Conservation (phyloP, 2,888 invertebrate genomes). For the Scaptomyza flava region DNA sequence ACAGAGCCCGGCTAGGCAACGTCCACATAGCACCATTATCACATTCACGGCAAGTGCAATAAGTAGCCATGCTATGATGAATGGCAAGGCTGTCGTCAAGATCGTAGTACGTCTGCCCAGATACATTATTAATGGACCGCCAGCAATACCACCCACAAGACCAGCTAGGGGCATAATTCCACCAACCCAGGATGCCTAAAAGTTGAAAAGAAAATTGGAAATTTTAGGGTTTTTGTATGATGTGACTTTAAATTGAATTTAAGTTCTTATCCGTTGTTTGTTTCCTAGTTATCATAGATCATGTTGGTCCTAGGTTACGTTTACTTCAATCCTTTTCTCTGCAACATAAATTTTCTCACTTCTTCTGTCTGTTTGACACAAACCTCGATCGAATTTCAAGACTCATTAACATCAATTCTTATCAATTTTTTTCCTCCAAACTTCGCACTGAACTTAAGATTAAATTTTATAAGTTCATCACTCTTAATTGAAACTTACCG, state of each 20-base stretch:
- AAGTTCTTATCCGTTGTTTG: no score
- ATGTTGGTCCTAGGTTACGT: no score
- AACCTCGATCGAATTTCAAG: no score
- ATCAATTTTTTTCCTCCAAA: neutral
- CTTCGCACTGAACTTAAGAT: neutral
- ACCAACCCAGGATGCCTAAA: slow-evolving; percentile 92
- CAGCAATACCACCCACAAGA: slow-evolving; percentile 91
- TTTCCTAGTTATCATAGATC: no score
- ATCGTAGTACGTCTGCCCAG: slow-evolving; percentile 93
- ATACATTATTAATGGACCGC: slow-evolving; percentile 93
- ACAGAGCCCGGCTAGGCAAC: slow-evolving; percentile 93
- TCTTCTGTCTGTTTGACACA: no score
- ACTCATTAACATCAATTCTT: neutral
- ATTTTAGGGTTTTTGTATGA: neutral
- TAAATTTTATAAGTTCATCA: neutral
- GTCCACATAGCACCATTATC: slow-evolving; percentile 91
- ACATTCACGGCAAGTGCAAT: slow-evolving; percentile 91
- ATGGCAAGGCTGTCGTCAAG: slow-evolving; percentile 90
- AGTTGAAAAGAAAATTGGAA: neutral
- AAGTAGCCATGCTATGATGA: slow-evolving; percentile 92
- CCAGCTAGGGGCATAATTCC: slow-evolving; percentile 95
- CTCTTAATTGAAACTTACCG: slow-evolving; percentile 85
- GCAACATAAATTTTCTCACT: no score
- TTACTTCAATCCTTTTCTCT: no score
- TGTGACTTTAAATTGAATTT: no score